phyloP scores from a whole-genome alignment of 2,888 invertebrate species.

The Scaptomyza reducta region DNA sequence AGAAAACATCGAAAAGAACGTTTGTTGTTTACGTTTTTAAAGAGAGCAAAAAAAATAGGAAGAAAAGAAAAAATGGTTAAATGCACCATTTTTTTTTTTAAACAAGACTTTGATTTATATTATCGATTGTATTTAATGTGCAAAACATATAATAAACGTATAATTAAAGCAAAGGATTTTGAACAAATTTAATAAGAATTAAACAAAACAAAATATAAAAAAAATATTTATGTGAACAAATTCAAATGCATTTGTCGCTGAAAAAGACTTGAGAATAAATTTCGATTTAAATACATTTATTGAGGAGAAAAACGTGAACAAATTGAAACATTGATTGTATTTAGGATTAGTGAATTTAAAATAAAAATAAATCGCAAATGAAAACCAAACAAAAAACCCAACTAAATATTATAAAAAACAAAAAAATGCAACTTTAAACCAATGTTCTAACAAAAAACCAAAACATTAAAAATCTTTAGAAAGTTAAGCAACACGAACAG shows the following conservation, averaged over 20 bases:
- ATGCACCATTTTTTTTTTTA: slow-evolving; percentile 39
- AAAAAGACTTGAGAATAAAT: slow-evolving; percentile 77
- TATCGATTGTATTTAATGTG: slow-evolving; percentile 65
- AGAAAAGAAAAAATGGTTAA: slow-evolving; percentile 15
- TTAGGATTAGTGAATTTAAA: slow-evolving; percentile 77
- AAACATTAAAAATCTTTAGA: slow-evolving; percentile 54
- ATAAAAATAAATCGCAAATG: slow-evolving; percentile 46
- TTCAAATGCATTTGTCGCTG: slow-evolving; percentile 80
- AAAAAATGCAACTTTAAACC: slow-evolving; percentile 58
- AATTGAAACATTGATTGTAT: slow-evolving; percentile 73
- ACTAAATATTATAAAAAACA: slow-evolving; percentile 33
- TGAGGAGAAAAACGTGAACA: slow-evolving; percentile 58
- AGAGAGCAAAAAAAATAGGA: slow-evolving; percentile 31
- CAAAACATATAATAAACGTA: slow-evolving; percentile 67
- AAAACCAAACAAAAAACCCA: slow-evolving; percentile 24
- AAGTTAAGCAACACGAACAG: slow-evolving; percentile 60
- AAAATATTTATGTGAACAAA: slow-evolving; percentile 67
- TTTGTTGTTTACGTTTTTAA: slow-evolving; percentile 64
- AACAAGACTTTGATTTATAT: slow-evolving; percentile 69
- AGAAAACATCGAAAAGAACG: slow-evolving; percentile 48
- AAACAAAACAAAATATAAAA: slow-evolving; percentile 39
- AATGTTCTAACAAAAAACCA: slow-evolving; percentile 49
- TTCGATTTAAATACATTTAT: slow-evolving; percentile 77
- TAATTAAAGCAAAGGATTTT: slow-evolving; percentile 74
- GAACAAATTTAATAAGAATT: slow-evolving; percentile 65